phyloP scores from a whole-genome alignment of 2,888 invertebrate species.

The Scaptomyza polygonia region DNA sequence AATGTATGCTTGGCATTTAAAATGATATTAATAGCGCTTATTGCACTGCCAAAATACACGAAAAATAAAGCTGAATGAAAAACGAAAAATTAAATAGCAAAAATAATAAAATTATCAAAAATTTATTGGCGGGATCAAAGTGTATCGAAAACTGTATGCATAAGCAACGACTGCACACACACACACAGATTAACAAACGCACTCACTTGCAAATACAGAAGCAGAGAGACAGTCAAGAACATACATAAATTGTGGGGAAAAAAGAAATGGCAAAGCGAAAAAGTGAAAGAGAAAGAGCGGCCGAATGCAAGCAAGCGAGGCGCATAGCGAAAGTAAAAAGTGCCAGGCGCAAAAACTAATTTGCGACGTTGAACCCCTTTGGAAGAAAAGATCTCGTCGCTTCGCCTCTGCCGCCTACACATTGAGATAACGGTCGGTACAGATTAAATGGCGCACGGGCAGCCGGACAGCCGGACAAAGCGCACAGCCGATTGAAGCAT shows the following conservation, averaged over 20 bases:
- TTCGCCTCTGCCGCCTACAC: conserved; percentile 34
- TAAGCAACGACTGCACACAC: conserved; percentile 36
- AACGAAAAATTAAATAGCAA: conserved; percentile 54
- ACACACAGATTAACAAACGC: conserved; percentile 6
- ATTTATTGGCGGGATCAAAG: conserved; percentile 79
- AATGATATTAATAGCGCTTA: conserved; percentile 79
- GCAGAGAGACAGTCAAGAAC: conserved; percentile 7
- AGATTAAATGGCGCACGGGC: conserved; percentile 61
- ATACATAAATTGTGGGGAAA: conserved; percentile 7
- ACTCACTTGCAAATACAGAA: neutral
- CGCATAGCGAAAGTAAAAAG: conserved; percentile 35
- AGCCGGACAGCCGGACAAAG: conserved; percentile 26
- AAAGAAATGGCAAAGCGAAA: conserved; percentile 17
- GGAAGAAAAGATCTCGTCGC: neutral
- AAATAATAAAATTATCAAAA: conserved; percentile 79
- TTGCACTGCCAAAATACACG: conserved; percentile 68
- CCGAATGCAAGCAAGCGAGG: conserved; percentile 22
- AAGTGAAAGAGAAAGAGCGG: conserved; percentile 12
- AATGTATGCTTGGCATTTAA: conserved; percentile 47
- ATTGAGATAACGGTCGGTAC: conserved; percentile 62
- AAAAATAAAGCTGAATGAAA: conserved; percentile 51
- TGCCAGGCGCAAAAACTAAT: conserved; percentile 50
- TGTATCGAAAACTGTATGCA: conserved; percentile 78
- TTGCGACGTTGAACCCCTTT: conserved; percentile 51
- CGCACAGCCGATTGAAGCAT: conserved; percentile 48